Conservation (phyloP, 2,797 vertebrate species). For the Melanotaenia trifasciata region DNA sequence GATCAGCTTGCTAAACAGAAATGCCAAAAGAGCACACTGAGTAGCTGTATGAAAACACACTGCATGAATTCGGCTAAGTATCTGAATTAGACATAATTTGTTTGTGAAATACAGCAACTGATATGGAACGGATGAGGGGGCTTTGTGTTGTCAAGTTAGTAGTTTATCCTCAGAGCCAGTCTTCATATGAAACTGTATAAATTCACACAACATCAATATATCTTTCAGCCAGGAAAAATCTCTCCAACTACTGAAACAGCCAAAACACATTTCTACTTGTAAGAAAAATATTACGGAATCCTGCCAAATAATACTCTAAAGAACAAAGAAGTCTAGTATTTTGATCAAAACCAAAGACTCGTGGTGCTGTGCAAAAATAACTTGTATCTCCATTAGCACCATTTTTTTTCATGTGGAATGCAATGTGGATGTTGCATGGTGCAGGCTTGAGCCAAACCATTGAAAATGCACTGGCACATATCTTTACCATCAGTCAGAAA, state of each 20-base stretch:
- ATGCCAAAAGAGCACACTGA: slow-evolving; percentile 1
- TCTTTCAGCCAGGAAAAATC: slow-evolving; percentile 53
- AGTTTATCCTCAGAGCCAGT: slow-evolving; percentile 24
- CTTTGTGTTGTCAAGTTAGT: slow-evolving; percentile 8
- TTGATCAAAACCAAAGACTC: slow-evolving; percentile 46
- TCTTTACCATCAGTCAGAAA: slow-evolving; percentile 14
- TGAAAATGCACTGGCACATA: slow-evolving; percentile 29
- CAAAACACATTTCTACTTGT: slow-evolving; percentile 54
- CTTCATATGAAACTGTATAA: slow-evolving; percentile 41
- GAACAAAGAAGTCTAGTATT: slow-evolving; percentile 32
- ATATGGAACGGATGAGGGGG: slow-evolving; percentile 17
- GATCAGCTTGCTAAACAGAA: slow-evolving; percentile 6
- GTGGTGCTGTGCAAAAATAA: slow-evolving; percentile 22
- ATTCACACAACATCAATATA: slow-evolving; percentile 39
- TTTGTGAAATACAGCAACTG: slow-evolving; percentile 8
- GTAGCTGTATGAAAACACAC: not conserved
- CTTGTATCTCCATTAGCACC: slow-evolving; percentile 5
- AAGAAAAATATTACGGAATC: slow-evolving; percentile 44
- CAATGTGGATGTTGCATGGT: slow-evolving; percentile 18
- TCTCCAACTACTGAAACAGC: slow-evolving; percentile 43
- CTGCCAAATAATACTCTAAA: slow-evolving; percentile 50
- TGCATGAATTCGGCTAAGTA: not conserved
- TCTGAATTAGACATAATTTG: slow-evolving; percentile 8
- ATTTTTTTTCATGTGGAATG: slow-evolving; percentile 9
- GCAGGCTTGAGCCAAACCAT: slow-evolving; percentile 27